These are phyloP conservation scores for Trematocara marginatum DNA, from an alignment of 2,113 vertebrate genomes.

Conservation along the genomic window DNA sequence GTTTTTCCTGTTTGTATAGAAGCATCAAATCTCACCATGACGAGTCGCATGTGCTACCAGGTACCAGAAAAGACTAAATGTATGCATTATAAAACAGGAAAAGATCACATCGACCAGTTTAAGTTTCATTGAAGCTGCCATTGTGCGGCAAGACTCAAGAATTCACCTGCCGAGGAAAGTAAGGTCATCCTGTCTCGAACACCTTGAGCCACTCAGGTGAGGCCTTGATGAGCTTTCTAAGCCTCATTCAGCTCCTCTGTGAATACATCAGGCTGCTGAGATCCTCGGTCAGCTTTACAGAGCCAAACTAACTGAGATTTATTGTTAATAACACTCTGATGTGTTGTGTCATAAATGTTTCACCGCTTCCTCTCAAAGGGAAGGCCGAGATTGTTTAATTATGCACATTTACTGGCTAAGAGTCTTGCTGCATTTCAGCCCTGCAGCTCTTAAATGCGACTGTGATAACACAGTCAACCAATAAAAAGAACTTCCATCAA, in stretches of 20 bases:
- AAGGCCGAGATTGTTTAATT: neutral
- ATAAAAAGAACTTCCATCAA: neutral
- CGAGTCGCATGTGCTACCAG: neutral
- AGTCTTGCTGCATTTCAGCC: neutral
- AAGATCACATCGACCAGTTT: neutral
- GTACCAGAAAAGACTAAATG: neutral
- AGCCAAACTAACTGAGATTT: neutral
- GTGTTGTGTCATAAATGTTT: neutral
- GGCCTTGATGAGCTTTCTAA: neutral
- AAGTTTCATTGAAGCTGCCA: neutral
- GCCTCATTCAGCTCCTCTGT: neutral
- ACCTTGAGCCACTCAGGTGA: neutral
- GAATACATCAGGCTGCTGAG: neutral
- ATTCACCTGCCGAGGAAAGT: neutral
- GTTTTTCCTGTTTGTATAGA: neutral
- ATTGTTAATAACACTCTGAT: constrained; percentile 5
- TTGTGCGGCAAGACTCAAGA: neutral
- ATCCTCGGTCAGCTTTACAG: neutral
- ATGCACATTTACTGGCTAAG: neutral
- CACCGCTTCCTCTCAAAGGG: neutral
- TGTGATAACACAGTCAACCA: neutral
- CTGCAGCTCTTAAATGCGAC: neutral
- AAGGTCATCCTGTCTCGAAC: neutral
- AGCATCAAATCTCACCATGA: neutral
- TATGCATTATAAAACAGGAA: neutral